Evolutionary conservation across 2,888 invertebrate genomes (phyloP), one percentile per base, ranked within the genome.

Genomic region (Mesopsocus fuscifrons): DNA sequence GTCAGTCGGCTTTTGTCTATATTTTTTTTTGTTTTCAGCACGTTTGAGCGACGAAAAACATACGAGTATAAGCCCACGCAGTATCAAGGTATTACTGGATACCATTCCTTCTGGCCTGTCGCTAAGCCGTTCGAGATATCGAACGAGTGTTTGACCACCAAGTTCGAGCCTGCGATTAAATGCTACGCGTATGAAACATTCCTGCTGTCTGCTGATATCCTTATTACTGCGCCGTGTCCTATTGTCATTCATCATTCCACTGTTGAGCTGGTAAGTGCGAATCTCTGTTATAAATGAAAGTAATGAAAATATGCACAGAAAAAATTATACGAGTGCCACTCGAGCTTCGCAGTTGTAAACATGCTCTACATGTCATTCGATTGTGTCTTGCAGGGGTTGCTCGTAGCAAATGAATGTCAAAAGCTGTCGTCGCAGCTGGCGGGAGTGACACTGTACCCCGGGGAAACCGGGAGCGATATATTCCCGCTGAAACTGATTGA

Each of bases 81-180:
- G 15, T 16, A 46, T 34, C 15, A 41, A 34, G n/a, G 21, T 45
- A 11, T n/a, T n/a, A 9, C 18, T 16, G 34, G 20, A 18, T 46
- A 26, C 31, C 2, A 33, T 31, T 13, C 13, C 17, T n/a, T 5
- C 13, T 9, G 20, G 17, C 64, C 72, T 47, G 71, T 77, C 4
- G 69, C 73, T 3, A 75, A 78, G 56, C 77, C 79, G 13, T 78
- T 80, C 59, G 77, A 78, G 53, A 67, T 78, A 2, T 60, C 66
- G 2, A 72, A 75, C 6, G 69, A 70, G 54, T 79, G 72, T 62
- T 67, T 72, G 47, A 70, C 76, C 4, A 65, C 68, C 55, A 66
- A 72, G 48, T 77, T 78, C 53, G 73, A 73, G 54, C 67, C 72
- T 17, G 63, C 77, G 46, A 62, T 67, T 2, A 76, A 73, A 54